These are phyloP conservation scores for Microvelia longipes DNA, from an alignment of 1,140 invertebrate genomes.

Conservation along the genomic window DNA sequence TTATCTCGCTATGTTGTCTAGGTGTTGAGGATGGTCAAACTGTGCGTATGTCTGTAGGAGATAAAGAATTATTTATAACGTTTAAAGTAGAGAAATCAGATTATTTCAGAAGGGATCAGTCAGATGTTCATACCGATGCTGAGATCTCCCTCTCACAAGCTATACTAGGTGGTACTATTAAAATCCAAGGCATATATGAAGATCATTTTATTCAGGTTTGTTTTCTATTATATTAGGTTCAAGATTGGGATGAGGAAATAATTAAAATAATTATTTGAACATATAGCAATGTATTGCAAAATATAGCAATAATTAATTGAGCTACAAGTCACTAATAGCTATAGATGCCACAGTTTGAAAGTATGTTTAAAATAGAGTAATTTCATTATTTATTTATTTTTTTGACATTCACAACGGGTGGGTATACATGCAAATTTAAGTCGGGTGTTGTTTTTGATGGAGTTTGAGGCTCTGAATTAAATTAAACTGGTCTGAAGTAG, in stretches of 20 bases:
- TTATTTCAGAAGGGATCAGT: constrained; percentile 81
- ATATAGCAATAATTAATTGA: no score
- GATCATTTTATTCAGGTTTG: constrained; percentile 69
- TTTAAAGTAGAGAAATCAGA: constrained; percentile 81
- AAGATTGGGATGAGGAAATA: no score
- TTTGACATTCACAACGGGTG: no score
- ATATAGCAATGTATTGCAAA: neutral
- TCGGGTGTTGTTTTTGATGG: no score
- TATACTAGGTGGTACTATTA: constrained; percentile 76
- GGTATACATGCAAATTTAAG: no score
- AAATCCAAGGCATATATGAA: constrained; percentile 88
- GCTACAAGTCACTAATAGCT: no score
- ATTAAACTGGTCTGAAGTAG: no score
- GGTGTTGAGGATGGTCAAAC: constrained; percentile 91
- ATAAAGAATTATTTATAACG: constrained; percentile 80
- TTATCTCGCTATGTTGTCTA: no score
- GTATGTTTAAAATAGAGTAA: no score
- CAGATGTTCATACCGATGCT: constrained; percentile 84
- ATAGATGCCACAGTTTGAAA: no score
- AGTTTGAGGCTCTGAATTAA: no score
- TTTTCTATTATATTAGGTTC: constrained; percentile 6
- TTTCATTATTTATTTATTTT: no score
- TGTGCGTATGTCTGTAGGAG: constrained; percentile 81
- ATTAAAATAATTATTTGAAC: neutral
- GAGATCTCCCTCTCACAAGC: constrained; percentile 80